Evolutionary conservation across 1,140 invertebrate genomes (phyloP).

Genomic region (Lordiphosa stackelbergi): DNA sequence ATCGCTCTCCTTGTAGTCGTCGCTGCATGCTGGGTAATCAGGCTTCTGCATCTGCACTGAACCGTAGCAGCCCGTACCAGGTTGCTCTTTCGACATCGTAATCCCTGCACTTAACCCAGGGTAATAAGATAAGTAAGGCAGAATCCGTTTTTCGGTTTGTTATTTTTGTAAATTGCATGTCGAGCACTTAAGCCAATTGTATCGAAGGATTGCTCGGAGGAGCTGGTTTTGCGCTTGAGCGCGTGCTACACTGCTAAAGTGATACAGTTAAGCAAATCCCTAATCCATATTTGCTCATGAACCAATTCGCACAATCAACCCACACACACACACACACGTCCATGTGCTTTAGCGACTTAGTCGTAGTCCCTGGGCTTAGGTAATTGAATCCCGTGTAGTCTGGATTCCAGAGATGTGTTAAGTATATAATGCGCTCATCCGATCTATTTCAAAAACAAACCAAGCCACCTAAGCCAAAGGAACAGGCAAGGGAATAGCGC

Average conservation of each 20-base stretch:
- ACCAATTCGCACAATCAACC: conserved; percentile 27
- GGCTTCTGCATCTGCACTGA: conserved; percentile 48
- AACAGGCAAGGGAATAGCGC: conserved; percentile 17
- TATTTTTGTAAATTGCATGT: conserved; percentile 73
- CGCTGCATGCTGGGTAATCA: conserved; percentile 43
- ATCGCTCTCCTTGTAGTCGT: neutral
- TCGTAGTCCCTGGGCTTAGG: conserved; percentile 55
- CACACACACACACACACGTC: conserved; percentile 10
- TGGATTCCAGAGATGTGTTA: conserved; percentile 56
- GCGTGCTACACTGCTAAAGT: conserved; percentile 59
- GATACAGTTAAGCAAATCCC: conserved; percentile 60
- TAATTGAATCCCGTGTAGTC: conserved; percentile 49
- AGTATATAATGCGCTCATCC: conserved; percentile 74
- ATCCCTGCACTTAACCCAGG: conserved; percentile 69
- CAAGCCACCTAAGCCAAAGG: conserved; percentile 33
- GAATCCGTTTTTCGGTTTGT: conserved; percentile 54
- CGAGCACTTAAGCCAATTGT: conserved; percentile 71
- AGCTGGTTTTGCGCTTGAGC: conserved; percentile 45
- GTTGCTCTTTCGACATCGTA: conserved; percentile 70
- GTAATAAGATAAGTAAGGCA: conserved; percentile 73
- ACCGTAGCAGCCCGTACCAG: conserved; percentile 6
- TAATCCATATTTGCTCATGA: conserved; percentile 11
- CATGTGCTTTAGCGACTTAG: conserved; percentile 61
- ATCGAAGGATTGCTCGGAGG: conserved; percentile 10
- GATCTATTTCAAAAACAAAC: conserved; percentile 72